These are phyloP conservation scores for Centropyge bicolor DNA, from an alignment of 2,797 vertebrate species.

Conservation along the genomic window DNA sequence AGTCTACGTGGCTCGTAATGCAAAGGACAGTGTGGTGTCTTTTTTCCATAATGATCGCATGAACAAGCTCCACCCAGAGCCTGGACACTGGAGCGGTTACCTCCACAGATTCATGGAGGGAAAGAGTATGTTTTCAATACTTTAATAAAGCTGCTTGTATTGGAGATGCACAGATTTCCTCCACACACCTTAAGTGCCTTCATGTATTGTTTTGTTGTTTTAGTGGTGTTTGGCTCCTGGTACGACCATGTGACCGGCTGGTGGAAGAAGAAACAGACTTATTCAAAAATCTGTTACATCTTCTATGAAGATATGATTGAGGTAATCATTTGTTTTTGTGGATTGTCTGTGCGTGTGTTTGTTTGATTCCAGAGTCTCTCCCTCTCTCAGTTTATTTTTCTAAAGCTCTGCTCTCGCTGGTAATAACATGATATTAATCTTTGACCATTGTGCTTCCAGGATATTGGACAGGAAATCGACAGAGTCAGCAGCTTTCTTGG, in stretches of 20 bases:
- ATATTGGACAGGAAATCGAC: conserved; percentile 6
- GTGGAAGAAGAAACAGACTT: conserved; percentile 86
- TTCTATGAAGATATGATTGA: conserved; percentile 89
- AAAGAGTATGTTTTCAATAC: conserved; percentile 23
- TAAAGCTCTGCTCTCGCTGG: background rate
- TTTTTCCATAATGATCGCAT: conserved; percentile 91
- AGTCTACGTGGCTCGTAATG: conserved; percentile 31
- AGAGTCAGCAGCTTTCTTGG: conserved; percentile 21
- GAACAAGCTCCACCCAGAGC: conserved; percentile 83
- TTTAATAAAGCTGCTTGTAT: background rate
- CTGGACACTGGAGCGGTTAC: conserved; percentile 84
- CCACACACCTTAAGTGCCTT: background rate
- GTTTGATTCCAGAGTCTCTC: too few species aligned
- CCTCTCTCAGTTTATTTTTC: background rate
- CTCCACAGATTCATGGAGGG: conserved; percentile 75
- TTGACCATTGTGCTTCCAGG: background rate
- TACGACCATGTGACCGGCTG: conserved; percentile 77
- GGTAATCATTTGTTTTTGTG: conserved; percentile 43
- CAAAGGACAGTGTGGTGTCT: conserved; percentile 89
- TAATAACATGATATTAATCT: too few species aligned
- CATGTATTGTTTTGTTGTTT: background rate
- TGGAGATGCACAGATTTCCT: background rate
- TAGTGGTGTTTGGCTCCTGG: conserved; percentile 12
- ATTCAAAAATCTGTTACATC: conserved; percentile 61
- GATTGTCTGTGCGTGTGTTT: background rate